These are phyloP conservation scores for Lepas anatifera DNA, from an alignment of 2,888 invertebrate species.

Conservation along the genomic window DNA sequence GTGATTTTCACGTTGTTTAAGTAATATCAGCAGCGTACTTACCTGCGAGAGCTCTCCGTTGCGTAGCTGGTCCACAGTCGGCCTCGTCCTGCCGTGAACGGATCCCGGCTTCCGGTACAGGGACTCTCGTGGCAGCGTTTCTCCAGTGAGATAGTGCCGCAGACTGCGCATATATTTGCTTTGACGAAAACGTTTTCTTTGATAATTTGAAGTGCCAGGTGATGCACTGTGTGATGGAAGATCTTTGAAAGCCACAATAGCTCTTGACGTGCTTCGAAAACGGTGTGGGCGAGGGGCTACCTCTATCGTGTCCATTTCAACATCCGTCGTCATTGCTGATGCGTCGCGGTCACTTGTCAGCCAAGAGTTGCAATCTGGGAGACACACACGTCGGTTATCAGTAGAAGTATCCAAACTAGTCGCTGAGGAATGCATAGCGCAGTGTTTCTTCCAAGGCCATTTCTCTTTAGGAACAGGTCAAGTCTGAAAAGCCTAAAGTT, in stretches of 20 bases:
- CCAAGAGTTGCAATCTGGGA: no score
- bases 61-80: constrained; percentile 34
- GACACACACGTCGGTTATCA: no score
- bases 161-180: constrained; percentile 28
- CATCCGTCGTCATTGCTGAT: background rate
- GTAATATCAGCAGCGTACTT: no score
- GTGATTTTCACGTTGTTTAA: no score
- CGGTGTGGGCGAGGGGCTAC: background rate
- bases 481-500: no score
- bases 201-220: background rate
- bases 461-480: no score
- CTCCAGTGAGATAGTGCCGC: constrained; percentile 43
- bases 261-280: background rate
- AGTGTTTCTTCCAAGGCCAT: no score
- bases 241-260: background rate
- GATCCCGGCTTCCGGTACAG: constrained; percentile 36
- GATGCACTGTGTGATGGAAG: background rate
- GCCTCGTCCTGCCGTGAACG: constrained; percentile 25
- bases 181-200: constrained; percentile 11
- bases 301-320: background rate
- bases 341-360: no score
- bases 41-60: constrained; percentile 35
- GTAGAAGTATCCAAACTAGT: no score
- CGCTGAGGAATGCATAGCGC: no score
- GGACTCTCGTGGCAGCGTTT: constrained; percentile 38